A percentile compares a stretch with the other conserved stretches of the same genome.
These are phyloP conservation scores for Tortrix viridana DNA, from an alignment of 2,888 invertebrate genomes.

Conservation along the genomic window DNA sequence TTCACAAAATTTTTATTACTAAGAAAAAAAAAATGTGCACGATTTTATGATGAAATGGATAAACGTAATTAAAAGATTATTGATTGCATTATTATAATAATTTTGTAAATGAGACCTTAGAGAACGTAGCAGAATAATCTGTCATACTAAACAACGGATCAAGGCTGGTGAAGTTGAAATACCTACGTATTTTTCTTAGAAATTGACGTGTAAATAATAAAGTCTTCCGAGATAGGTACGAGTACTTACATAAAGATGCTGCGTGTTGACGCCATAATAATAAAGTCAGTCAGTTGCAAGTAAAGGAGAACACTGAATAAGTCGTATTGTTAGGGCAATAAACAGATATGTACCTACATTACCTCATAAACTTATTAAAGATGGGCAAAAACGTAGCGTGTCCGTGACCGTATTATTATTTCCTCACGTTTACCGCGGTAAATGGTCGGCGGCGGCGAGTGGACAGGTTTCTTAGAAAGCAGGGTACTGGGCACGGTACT, in stretches of 20 bases:
- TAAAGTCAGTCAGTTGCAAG: neutral
- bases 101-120: neutral
- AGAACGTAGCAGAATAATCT: neutral
- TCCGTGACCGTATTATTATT: constrained; percentile 48
- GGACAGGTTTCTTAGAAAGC: constrained; percentile 61
- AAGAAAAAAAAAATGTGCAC: too few species aligned
- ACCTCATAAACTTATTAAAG: neutral
- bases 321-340: neutral
- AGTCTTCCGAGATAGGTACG: constrained; percentile 15
- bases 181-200: constrained; percentile 47
- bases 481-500: constrained; percentile 58
- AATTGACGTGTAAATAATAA: constrained; percentile 43
- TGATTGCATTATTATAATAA: too few species aligned
- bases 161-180: constrained; percentile 44
- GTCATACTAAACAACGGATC: constrained; percentile 22
- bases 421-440: constrained; percentile 46
- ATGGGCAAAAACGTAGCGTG: constrained; percentile 45
- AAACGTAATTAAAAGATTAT: too few species aligned
- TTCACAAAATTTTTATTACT: too few species aligned
- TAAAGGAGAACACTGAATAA: neutral
- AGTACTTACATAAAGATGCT: too few species aligned
- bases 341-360: neutral
- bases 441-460: constrained; percentile 44
- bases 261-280: too few species aligned
- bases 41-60: too few species aligned